Percentiles rank a stretch among this genome's conserved stretches.
Evolutionary conservation across 53 echinoderm and acorn worm genomes (phyloP).

Genomic region (Hippasteria phrygiana): DNA sequence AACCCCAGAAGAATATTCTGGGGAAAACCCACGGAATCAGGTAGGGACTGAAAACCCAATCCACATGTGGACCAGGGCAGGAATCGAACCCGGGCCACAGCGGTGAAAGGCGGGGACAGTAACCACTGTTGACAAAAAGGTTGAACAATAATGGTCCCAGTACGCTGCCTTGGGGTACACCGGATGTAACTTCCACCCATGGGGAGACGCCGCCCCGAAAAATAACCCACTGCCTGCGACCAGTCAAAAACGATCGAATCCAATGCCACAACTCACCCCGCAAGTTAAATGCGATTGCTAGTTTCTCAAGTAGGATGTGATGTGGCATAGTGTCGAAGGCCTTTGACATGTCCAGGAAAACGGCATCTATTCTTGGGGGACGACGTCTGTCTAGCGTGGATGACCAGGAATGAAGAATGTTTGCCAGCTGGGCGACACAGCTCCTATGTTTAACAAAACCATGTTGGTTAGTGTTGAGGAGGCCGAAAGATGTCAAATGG

Average conservation of each 20-base stretch:
- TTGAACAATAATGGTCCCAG: not conserved
- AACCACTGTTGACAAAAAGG: slow-evolving; percentile 8
- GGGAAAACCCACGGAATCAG: too few relatives aligned
- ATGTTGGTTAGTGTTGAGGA: slow-evolving; percentile 13
- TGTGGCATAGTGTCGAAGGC: not conserved
- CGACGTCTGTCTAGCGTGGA: slow-evolving; percentile 17
- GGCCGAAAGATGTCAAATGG: not conserved
- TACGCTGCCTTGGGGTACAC: slow-evolving; percentile 11
- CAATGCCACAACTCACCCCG: not conserved
- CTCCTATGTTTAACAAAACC: slow-evolving; percentile 15
- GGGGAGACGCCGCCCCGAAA: not conserved
- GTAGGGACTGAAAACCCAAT: too few relatives aligned
- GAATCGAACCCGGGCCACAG: too few relatives aligned
- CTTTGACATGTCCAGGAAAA: slow-evolving; percentile 25
- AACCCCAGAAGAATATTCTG: too few relatives aligned
- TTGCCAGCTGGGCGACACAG: slow-evolving; percentile 21
- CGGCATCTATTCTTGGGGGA: not conserved
- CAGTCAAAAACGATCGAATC: not conserved
- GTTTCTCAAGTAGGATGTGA: not conserved
- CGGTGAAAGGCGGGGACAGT: too few relatives aligned
- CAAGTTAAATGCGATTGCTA: not conserved
- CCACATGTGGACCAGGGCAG: too few relatives aligned
- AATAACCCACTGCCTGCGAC: slow-evolving; percentile 7
- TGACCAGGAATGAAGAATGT: slow-evolving; percentile 1
- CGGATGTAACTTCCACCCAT: slow-evolving; percentile 25